Evolutionary conservation across 1,140 invertebrate species (phyloP).

Genomic region (Gerris buenoi): DNA sequence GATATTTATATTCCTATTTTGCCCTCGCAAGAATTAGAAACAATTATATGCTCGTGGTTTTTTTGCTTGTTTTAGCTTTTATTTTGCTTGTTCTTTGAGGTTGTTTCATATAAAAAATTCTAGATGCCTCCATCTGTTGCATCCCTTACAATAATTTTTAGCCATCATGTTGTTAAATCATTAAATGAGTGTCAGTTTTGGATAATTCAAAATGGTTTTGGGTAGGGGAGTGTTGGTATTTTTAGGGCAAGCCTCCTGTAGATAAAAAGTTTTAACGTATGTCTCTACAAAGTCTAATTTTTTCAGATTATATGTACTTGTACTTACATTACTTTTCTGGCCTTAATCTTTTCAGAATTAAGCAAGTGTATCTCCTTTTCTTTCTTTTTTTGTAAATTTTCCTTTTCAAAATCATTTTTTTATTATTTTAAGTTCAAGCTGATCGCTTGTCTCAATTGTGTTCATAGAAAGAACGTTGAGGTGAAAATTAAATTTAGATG

Average conservation of each 20-base stretch:
- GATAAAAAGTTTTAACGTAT: too few species aligned
- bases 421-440: conserved; percentile 15
- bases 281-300: conserved; percentile 22
- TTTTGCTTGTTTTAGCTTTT: too few species aligned
- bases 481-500: conserved; percentile 34
- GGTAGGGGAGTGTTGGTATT: too few species aligned
- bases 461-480: conserved; percentile 30
- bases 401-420: conserved; percentile 11
- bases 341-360: conserved; percentile 18
- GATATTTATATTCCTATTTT: conserved; percentile 23
- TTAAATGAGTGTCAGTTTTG: conserved; percentile 15
- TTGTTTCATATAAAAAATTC: conserved; percentile 15
- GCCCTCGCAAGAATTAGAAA: conserved; percentile 18
- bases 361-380: conserved; percentile 19
- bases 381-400: conserved; percentile 4
- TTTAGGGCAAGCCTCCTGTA: too few species aligned
- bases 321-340: conserved; percentile 18
- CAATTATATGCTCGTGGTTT: conserved; percentile 15
- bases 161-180: conserved; percentile 13
- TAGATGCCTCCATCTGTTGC: conserved; percentile 18
- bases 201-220: too few species aligned
- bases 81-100: conserved; percentile 11
- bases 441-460: conserved; percentile 21
- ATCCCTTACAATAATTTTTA: conserved; percentile 16
- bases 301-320: conserved; percentile 23